A percentile compares a stretch with the other conserved stretches of the same genome.
Conservation (phyloP, 2,113 vertebrate genomes). For the Serilophus lunatus region DNA sequence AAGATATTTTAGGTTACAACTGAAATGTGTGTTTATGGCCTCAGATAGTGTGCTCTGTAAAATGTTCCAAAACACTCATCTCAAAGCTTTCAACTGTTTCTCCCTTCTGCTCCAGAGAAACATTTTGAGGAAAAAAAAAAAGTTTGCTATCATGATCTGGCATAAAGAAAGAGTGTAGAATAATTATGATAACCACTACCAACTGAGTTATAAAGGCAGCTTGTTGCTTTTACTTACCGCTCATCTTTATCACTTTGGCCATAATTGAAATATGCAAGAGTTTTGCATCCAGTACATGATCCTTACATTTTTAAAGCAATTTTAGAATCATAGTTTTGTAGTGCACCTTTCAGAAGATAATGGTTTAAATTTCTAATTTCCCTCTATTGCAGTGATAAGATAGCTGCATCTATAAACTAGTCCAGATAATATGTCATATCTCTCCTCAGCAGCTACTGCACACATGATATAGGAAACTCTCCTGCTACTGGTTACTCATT, state of each 20-base stretch:
- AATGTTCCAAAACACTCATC: slow-evolving; percentile 21
- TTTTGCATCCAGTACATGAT: not conserved
- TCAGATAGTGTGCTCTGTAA: not conserved
- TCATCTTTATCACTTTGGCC: not conserved
- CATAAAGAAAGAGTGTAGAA: not conserved
- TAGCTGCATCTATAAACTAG: slow-evolving; percentile 14
- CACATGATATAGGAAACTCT: slow-evolving; percentile 63
- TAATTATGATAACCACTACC: not conserved
- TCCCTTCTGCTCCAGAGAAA: not conserved
- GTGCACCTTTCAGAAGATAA: not conserved
- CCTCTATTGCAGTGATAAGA: not conserved
- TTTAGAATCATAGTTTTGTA: not conserved
- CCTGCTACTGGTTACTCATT: slow-evolving; percentile 59
- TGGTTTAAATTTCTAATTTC: slow-evolving; percentile 18
- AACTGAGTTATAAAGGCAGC: not conserved
- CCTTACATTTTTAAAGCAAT: not conserved
- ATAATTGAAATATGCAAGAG: not conserved
- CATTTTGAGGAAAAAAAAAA: not conserved
- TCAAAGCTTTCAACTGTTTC: not conserved
- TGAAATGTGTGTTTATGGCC: not conserved
- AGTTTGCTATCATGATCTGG: not conserved
- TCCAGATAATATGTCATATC: slow-evolving; percentile 64
- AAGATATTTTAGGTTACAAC: slow-evolving; percentile 33
- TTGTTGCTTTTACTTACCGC: not conserved
- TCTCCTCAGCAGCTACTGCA: slow-evolving; percentile 46